phyloP scores from a whole-genome alignment of 2,888 invertebrate species.

The Choreutis nemorana region DNA sequence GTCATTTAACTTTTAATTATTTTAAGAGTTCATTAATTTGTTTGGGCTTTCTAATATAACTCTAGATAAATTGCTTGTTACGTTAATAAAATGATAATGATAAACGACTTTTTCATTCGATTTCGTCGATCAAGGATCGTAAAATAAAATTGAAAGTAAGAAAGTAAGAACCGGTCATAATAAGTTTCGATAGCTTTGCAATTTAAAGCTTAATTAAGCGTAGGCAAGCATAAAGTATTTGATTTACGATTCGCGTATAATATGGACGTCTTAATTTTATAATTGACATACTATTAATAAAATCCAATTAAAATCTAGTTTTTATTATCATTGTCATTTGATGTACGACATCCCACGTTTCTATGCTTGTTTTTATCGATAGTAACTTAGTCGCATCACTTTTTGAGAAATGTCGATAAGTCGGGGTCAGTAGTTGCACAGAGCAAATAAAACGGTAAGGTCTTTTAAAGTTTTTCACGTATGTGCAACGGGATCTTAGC shows the following conservation, averaged over 20 bases:
- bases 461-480: constrained; percentile 28
- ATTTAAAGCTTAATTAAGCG: too few species aligned
- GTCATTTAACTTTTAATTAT: constrained; percentile 31
- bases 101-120: constrained; percentile 3
- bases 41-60: constrained; percentile 27
- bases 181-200: too few species aligned
- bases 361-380: constrained; percentile 8
- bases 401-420: constrained; percentile 20
- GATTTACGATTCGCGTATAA: too few species aligned
- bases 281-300: too few species aligned
- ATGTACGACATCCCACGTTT: too few species aligned
- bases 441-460: constrained; percentile 32
- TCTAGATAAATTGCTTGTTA: constrained; percentile 7
- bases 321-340: too few species aligned
- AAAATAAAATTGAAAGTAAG: too few species aligned
- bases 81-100: constrained; percentile 3
- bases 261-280: too few species aligned
- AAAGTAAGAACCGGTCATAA: too few species aligned
- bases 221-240: too few species aligned
- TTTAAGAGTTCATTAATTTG: constrained; percentile 29
- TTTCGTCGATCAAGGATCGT: neutral
- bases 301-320: too few species aligned
- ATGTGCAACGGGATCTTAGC: too few species aligned
- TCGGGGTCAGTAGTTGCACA: constrained; percentile 20
- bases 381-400: constrained; percentile 20